A percentile compares a stretch with the other conserved stretches of the same genome.
phyloP scores from a whole-genome alignment of 2,888 invertebrate genomes.

The Lapara coniferarum region DNA sequence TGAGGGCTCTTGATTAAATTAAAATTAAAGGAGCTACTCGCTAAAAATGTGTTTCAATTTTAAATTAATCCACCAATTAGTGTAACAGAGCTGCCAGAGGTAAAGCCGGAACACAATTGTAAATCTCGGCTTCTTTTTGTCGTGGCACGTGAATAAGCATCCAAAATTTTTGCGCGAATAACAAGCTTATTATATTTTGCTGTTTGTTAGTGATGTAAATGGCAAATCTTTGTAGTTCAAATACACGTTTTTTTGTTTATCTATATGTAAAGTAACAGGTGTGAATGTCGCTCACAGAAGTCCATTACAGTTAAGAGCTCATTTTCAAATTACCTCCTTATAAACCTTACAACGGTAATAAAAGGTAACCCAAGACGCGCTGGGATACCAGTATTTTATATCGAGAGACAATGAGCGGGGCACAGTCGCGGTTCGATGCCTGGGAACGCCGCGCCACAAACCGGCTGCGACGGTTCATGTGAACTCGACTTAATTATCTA shows the following conservation, averaged over 20 bases:
- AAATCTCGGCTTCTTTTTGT: neutral
- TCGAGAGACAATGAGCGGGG: conserved; percentile 23
- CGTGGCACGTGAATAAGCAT: neutral
- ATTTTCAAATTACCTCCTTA: conserved; percentile 9
- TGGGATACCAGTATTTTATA: conserved; percentile 16
- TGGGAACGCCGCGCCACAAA: conserved; percentile 55
- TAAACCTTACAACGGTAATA: conserved; percentile 17
- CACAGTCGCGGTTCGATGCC: conserved; percentile 61
- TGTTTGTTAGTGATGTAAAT: neutral
- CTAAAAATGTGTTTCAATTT: conserved; percentile 28
- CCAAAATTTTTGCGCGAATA: conserved; percentile 10
- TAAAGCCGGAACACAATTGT: conserved; percentile 8
- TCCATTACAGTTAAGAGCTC: neutral
- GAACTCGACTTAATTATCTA: conserved; percentile 46
- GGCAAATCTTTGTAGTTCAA: neutral
- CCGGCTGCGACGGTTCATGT: conserved; percentile 47
- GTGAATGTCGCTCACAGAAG: neutral
- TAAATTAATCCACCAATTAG: conserved; percentile 24
- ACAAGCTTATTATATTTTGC: neutral
- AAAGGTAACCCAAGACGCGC: conserved; percentile 18
- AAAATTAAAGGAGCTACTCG: conserved; percentile 38
- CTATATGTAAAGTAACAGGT: neutral
- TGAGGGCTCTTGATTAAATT: conserved; percentile 39
- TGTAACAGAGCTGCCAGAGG: neutral
- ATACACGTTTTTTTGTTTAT: neutral